phyloP scores from a whole-genome alignment of 2,888 invertebrate species.

The Cryptocephalus primarius region DNA sequence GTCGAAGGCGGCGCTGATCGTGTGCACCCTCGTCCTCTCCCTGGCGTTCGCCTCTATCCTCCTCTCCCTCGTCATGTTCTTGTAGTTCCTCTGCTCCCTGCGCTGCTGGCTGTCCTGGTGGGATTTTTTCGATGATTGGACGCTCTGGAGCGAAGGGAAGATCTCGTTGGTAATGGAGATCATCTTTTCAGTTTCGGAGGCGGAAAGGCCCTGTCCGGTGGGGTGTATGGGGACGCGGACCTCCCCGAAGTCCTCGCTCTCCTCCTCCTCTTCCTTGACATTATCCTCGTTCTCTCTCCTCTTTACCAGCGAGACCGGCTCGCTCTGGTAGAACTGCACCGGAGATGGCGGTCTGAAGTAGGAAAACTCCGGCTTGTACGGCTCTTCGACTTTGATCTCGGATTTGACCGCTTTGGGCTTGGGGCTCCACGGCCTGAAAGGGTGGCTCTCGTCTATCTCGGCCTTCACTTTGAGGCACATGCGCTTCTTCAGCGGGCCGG shows the following conservation, averaged over 20 bases:
- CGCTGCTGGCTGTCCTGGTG: constrained; percentile 8
- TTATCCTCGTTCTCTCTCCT: constrained; percentile 13
- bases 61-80: constrained; percentile 88
- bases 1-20: constrained; percentile 92
- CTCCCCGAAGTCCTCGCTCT: constrained; percentile 12
- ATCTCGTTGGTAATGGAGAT: constrained; percentile 24
- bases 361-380: constrained; percentile 9
- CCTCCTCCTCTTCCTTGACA: constrained; percentile 7
- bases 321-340: constrained; percentile 15
- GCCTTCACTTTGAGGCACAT: constrained; percentile 44
- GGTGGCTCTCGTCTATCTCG: constrained; percentile 33
- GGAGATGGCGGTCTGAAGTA: constrained; percentile 32
- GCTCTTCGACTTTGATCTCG: constrained; percentile 6
- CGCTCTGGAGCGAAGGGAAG: constrained; percentile 23
- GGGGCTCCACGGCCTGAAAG: constrained; percentile 58
- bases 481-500: constrained; percentile 59
- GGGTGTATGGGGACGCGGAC: constrained; percentile 29
- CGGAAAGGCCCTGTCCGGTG: constrained; percentile 17
- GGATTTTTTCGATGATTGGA: constrained; percentile 6
- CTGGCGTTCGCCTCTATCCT: constrained; percentile 91
- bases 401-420: constrained; percentile 7
- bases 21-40: constrained; percentile 86
- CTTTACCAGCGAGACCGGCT: constrained; percentile 27
- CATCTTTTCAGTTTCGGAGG: constrained; percentile 26
- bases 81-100: constrained; percentile 74